phyloP scores from a whole-genome alignment of 2,888 invertebrate species.

The Hirudinaria manillensis region DNA sequence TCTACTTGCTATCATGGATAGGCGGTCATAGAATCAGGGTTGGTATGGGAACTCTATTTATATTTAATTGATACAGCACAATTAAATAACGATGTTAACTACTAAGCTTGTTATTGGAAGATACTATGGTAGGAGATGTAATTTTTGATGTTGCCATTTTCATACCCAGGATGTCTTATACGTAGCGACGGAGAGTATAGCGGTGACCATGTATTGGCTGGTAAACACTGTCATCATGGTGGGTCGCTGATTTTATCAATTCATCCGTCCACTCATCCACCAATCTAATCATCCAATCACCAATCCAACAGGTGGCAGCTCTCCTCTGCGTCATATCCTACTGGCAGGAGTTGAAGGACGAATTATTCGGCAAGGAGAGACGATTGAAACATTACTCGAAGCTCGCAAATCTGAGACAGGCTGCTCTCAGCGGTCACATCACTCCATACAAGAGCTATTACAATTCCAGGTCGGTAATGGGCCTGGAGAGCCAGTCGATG shows the following conservation, averaged over 20 bases:
- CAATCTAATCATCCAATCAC: no score
- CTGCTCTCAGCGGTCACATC: slow-evolving; percentile 18
- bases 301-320: slow-evolving; percentile 31
- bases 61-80: neutral
- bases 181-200: slow-evolving; percentile 35
- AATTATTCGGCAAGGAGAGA: slow-evolving; percentile 37
- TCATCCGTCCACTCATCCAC: neutral
- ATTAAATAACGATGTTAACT: no score
- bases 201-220: slow-evolving; percentile 36
- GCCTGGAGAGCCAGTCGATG: neutral
- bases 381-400: slow-evolving; percentile 33
- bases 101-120: no score
- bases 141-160: no score
- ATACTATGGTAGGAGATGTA: no score
- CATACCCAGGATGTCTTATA: slow-evolving; percentile 37
- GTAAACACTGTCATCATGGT: slow-evolving; percentile 34
- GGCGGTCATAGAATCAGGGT: slow-evolving; percentile 38
- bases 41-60: slow-evolving; percentile 19
- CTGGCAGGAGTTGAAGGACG: slow-evolving; percentile 38
- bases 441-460: slow-evolving; percentile 25
- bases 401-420: slow-evolving; percentile 35
- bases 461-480: slow-evolving; percentile 11
- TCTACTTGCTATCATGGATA: slow-evolving; percentile 37
- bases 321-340: slow-evolving; percentile 37
- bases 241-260: neutral